These are phyloP conservation scores for Drosophila suboccidentalis DNA, from an alignment of 2,888 invertebrate genomes.

Conservation along the genomic window DNA sequence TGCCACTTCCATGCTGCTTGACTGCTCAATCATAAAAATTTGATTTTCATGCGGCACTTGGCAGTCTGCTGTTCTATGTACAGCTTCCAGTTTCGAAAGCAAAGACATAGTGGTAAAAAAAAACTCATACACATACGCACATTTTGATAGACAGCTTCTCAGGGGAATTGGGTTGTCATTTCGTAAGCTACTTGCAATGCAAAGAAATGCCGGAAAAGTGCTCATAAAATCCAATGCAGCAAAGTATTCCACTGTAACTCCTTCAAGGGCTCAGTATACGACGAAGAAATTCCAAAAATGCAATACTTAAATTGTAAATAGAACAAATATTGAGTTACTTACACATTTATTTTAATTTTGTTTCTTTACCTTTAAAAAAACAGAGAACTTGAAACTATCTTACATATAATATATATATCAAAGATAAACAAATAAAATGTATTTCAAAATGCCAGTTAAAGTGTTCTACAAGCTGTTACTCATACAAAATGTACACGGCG, in stretches of 20 bases:
- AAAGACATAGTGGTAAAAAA: slow-evolving; percentile 21
- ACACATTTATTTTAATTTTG: no score
- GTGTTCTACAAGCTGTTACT: not conserved
- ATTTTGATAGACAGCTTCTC: slow-evolving; percentile 26
- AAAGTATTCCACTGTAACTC: slow-evolving; percentile 19
- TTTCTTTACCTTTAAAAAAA: no score
- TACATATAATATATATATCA: no score
- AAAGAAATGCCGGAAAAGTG: slow-evolving; percentile 30
- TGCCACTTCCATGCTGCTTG: slow-evolving; percentile 68
- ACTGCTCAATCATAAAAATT: slow-evolving; percentile 80
- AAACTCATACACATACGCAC: slow-evolving; percentile 22
- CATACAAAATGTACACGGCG: slow-evolving; percentile 16
- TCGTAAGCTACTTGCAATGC: slow-evolving; percentile 43
- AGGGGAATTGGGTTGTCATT: slow-evolving; percentile 44
- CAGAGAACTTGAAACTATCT: no score
- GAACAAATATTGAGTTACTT: no score
- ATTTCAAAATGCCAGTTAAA: not conserved
- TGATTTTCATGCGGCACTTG: slow-evolving; percentile 74
- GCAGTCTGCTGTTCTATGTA: slow-evolving; percentile 32
- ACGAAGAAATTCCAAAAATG: not conserved
- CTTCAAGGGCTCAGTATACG: slow-evolving; percentile 8
- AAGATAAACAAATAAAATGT: not conserved
- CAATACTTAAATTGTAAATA: no score
- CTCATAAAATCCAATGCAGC: slow-evolving; percentile 30
- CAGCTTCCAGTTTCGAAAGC: not conserved